Conservation (phyloP, 2,797 vertebrate genomes). For the Rhinichthys osculus region DNA sequence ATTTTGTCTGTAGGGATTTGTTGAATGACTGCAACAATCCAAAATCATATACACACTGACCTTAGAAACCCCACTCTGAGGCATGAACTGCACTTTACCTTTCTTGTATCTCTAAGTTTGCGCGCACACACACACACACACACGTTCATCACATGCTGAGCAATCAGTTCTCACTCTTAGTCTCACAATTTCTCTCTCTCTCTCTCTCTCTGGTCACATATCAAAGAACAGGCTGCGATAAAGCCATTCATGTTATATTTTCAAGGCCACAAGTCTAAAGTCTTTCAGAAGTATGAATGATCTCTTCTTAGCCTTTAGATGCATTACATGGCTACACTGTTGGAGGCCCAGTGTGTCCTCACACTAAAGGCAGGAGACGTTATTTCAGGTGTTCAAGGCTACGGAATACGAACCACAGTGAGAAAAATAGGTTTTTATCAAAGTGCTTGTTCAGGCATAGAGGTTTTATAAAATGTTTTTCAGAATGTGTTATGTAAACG, state of each 20-base stretch:
- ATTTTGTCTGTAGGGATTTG: constrained; percentile 74
- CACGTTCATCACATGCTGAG: constrained; percentile 36
- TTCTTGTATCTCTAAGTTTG: background rate
- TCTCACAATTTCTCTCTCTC: background rate
- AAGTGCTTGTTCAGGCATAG: constrained; percentile 30
- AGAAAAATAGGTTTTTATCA: constrained; percentile 19
- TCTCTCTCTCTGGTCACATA: background rate
- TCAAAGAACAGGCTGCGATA: constrained; percentile 1
- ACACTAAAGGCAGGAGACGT: constrained; percentile 29
- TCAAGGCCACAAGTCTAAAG: constrained; percentile 21
- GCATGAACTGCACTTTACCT: too few species aligned
- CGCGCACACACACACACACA: constrained; percentile 30
- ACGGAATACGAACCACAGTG: background rate
- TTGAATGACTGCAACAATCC: constrained; percentile 71
- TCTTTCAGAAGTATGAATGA: constrained; percentile 44
- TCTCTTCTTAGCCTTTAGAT: constrained; percentile 40
- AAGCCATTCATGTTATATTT: constrained; percentile 20
- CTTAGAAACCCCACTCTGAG: constrained; percentile 8
- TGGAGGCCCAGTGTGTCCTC: constrained; percentile 20
- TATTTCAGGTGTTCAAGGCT: constrained; percentile 46
- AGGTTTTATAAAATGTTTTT: constrained; percentile 23
- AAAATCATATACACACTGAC: constrained; percentile 40
- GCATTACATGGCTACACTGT: constrained; percentile 46
- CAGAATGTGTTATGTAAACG: background rate
- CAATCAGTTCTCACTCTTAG: background rate